Evolutionary conservation across 1,140 invertebrate genomes (phyloP), one percentile per base, ranked within the genome.

Genomic region (Leptoteleia sp.): DNA sequence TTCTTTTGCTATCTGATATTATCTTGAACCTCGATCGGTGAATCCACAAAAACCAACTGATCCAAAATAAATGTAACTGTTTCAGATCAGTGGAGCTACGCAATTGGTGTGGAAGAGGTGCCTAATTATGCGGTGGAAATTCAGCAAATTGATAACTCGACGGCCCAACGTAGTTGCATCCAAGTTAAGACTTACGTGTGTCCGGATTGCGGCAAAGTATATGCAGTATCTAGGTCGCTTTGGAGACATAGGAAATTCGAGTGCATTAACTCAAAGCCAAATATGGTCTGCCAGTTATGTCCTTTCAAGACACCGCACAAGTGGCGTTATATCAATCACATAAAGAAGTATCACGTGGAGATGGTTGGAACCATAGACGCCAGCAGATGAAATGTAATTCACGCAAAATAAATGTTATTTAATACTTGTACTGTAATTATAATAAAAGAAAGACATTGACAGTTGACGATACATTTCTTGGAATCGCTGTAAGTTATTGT

Each of bases 211-310:
- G 76, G 79, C 9, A 81, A 81, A 15, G 48, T 55, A 6, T 82
- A 82, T 12, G 68, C 78, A 0, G 81, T 81, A 0, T 70, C 71
- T 1, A 62, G 79, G 31, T 81, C 79, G 4, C 73, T 82, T 2
- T 79, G 81, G 76, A 50, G 79, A 7, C 81, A 82, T 33, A 84
- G 86, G 43, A 90, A 89, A 25, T 90, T 88, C 62, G 90, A 91
- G 43, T 91, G 90, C 62, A 68, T 87, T 35, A 84, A 87, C 45
- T 76, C 87, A 0, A 80, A 70, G 25, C 85, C 90, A 0, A 85
- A 84, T 25, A 87, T 89, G 42, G 64, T 81, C 0, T 92, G 91
- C 68, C 83, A 87, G 3, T 62, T 87, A 2, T 92, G 91, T 57
- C 76, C 84, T 1, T 88, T 89, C 33, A 87, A 87, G 48, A 89